These are phyloP conservation scores for Drosophila subobscura DNA, from an alignment of 1,140 invertebrate species.

Conservation along the genomic window DNA sequence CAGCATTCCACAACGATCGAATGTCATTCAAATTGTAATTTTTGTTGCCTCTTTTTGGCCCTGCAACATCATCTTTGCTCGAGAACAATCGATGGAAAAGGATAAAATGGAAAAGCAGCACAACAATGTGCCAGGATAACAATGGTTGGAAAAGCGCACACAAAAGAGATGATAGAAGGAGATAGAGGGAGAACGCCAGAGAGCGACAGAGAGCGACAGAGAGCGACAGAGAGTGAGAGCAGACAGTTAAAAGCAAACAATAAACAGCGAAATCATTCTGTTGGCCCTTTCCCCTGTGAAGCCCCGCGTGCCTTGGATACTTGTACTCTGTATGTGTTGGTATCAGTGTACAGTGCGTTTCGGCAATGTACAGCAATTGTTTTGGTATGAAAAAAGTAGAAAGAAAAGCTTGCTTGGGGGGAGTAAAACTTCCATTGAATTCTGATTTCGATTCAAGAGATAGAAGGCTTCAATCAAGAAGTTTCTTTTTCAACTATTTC, in stretches of 20 bases:
- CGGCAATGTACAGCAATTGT: too few relatives aligned
- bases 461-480: too few relatives aligned
- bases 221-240: conserved; percentile 20
- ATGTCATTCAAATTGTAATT: conserved; percentile 68
- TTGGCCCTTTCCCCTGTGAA: conserved; percentile 1
- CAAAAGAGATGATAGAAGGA: conserved; percentile 5
- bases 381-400: too few relatives aligned
- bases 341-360: too few relatives aligned
- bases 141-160: conserved; percentile 38
- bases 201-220: not conserved
- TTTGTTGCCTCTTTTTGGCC: conserved; percentile 30
- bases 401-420: too few relatives aligned
- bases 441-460: too few relatives aligned
- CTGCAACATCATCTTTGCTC: conserved; percentile 9
- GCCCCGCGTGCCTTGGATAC: conserved; percentile 10
- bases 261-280: conserved; percentile 43
- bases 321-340: not conserved
- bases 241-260: conserved; percentile 50
- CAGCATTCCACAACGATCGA: conserved; percentile 50
- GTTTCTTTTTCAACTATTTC: too few relatives aligned
- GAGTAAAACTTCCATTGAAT: too few relatives aligned
- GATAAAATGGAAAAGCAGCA: conserved; percentile 50
- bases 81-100: conserved; percentile 61
- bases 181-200: conserved; percentile 1
- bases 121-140: conserved; percentile 53